phyloP scores from a whole-genome alignment of 2,113 vertebrate species.

The Takifugu bimaculatus region DNA sequence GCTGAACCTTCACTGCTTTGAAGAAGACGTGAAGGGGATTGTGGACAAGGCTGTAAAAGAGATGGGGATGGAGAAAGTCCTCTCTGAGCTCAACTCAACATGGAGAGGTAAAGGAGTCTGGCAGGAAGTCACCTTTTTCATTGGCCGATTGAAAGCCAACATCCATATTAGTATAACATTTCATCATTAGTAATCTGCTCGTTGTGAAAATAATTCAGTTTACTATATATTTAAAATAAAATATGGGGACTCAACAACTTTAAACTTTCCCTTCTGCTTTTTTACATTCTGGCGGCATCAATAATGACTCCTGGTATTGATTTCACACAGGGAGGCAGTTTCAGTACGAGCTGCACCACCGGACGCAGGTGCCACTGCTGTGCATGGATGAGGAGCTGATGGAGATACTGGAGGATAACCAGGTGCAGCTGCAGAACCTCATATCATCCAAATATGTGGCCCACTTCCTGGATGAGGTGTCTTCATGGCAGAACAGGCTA shows the following conservation, averaged over 20 bases:
- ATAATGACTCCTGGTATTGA: not conserved
- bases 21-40: constrained; percentile 87
- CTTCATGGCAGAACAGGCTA: constrained; percentile 86
- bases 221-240: not conserved
- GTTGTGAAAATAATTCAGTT: no score
- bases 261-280: not conserved
- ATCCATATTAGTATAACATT: not conserved
- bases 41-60: constrained; percentile 80
- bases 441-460: constrained; percentile 86
- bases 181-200: no score
- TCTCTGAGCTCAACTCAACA: constrained; percentile 62
- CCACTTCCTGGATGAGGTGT: constrained; percentile 91
- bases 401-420: constrained; percentile 92
- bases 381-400: constrained; percentile 83
- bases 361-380: constrained; percentile 78
- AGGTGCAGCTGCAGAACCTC: constrained; percentile 94
- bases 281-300: not conserved
- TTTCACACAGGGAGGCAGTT: constrained; percentile 78
- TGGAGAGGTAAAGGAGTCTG: constrained; percentile 49
- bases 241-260: not conserved
- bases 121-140: not conserved
- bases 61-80: constrained; percentile 68
- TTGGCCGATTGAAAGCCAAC: not conserved
- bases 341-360: constrained; percentile 81
- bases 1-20: constrained; percentile 87